phyloP scores from a whole-genome alignment of 1,140 invertebrate genomes.

The Amyelois transitella region DNA sequence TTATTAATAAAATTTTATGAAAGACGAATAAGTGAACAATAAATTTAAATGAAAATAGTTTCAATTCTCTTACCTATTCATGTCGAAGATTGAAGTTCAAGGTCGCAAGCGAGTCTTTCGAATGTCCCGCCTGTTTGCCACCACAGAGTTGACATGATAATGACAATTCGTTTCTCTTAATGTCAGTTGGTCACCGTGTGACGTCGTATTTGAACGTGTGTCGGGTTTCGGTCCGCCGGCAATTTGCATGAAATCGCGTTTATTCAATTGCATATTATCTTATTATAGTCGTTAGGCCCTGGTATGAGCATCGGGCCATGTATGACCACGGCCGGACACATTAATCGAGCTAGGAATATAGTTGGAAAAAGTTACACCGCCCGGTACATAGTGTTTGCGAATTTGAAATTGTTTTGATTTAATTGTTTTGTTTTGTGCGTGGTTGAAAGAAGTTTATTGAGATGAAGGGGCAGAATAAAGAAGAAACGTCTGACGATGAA shows the following conservation, averaged over 20 bases:
- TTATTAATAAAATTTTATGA: background rate
- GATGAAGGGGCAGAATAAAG: constrained; percentile 55
- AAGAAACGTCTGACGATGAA: constrained; percentile 75
- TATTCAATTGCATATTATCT: constrained; percentile 65
- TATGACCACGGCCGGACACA: constrained; percentile 30
- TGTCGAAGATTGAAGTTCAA: too few relatives aligned
- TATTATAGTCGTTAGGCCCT: constrained; percentile 28
- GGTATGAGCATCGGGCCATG: constrained; percentile 27
- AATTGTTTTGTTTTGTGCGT: constrained; percentile 35
- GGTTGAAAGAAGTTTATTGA: constrained; percentile 30
- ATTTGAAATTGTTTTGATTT: constrained; percentile 30
- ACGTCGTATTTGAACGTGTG: constrained; percentile 51
- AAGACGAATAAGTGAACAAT: too few relatives aligned
- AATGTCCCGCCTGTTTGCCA: constrained; percentile 29
- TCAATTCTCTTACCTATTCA: too few relatives aligned
- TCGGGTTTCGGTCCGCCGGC: constrained; percentile 30
- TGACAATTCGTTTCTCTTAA: constrained; percentile 23
- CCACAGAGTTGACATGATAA: constrained; percentile 4
- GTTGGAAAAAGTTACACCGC: constrained; percentile 31
- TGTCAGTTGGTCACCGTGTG: constrained; percentile 56
- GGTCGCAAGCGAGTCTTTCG: constrained; percentile 30
- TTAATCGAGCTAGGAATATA: constrained; percentile 24
- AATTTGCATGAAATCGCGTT: constrained; percentile 64
- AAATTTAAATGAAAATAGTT: constrained; percentile 8
- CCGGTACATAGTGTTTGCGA: constrained; percentile 14